Evolutionary conservation across 2,797 vertebrate genomes (phyloP).

Genomic region (Pangasius larnaudii): DNA sequence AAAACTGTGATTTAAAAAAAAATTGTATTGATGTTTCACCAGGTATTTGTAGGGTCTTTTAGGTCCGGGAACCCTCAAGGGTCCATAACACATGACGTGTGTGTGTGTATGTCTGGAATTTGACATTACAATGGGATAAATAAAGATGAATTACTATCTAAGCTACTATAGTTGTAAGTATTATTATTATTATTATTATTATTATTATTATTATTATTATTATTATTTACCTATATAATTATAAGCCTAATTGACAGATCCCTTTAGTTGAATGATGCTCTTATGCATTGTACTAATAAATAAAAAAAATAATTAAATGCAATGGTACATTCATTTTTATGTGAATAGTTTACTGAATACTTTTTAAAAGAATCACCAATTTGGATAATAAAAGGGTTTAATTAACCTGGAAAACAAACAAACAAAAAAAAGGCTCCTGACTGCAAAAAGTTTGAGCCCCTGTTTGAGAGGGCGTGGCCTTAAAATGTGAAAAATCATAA

Average conservation of each 20-base stretch:
- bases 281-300: neutral
- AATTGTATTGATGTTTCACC: neutral
- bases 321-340: neutral
- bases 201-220: neutral
- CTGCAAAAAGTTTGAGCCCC: neutral
- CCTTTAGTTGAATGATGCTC: neutral
- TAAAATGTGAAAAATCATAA: neutral
- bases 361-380: neutral
- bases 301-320: neutral
- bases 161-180: neutral
- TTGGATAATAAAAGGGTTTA: neutral
- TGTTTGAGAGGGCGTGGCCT: constrained; percentile 8
- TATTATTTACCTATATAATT: neutral
- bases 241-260: neutral
- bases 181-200: neutral
- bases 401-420: too few species aligned
- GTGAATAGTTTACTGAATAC: neutral
- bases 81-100: neutral
- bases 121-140: neutral
- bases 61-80: neutral
- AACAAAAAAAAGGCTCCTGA: too few species aligned
- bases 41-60: neutral
- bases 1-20: neutral
- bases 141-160: neutral
- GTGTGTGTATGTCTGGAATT: neutral